Evolutionary conservation across 2,888 invertebrate species (phyloP).

Genomic region (Sarcophaga caerulescens): DNA sequence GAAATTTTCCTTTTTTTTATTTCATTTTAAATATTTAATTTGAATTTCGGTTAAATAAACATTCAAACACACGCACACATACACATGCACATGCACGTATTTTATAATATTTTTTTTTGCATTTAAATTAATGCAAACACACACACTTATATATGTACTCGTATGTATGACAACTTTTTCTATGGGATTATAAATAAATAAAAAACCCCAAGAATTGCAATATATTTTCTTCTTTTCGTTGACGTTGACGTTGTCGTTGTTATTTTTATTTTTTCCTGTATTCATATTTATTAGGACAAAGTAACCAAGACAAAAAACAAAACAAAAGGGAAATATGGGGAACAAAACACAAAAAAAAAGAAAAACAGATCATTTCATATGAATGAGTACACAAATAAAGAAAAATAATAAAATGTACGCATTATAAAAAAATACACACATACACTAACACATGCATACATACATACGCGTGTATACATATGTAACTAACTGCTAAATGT

Average conservation of each 20-base stretch:
- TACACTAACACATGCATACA: not conserved
- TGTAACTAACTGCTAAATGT: not conserved
- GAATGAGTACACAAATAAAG: not conserved
- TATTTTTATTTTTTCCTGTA: not conserved
- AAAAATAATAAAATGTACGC: constrained; percentile 15
- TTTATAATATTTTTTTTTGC: not conserved
- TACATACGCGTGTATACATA: not conserved
- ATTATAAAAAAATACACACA: not conserved
- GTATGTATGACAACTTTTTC: too few relatives aligned
- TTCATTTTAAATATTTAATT: constrained; percentile 80
- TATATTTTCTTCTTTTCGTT: not conserved
- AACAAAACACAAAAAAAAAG: constrained; percentile 18
- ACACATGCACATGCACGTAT: not conserved
- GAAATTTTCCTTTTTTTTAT: constrained; percentile 78
- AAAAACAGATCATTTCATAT: constrained; percentile 4
- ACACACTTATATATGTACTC: too few relatives aligned
- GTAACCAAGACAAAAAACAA: constrained; percentile 38
- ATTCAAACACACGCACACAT: constrained; percentile 32
- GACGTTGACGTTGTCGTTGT: not conserved
- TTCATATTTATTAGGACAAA: constrained; percentile 36
- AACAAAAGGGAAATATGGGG: constrained; percentile 12
- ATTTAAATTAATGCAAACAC: too few relatives aligned
- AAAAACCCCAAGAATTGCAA: not conserved
- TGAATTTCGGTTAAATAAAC: constrained; percentile 73
- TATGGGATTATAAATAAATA: not conserved